Evolutionary conservation across 2,888 invertebrate species (phyloP).

Genomic region (Cyclophora punctaria): DNA sequence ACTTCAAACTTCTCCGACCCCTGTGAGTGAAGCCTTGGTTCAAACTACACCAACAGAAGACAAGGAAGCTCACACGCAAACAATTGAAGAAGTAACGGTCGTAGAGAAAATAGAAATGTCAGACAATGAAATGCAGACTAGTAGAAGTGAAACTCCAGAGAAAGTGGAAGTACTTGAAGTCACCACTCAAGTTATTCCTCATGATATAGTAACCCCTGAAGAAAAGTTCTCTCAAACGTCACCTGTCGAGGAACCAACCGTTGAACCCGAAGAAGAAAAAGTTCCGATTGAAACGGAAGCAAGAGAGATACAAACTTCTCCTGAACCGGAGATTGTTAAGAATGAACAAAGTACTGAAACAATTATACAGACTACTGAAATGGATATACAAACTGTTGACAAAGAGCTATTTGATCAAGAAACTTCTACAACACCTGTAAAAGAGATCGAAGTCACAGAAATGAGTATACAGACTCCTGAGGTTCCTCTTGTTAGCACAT

Average conservation of each 20-base stretch:
- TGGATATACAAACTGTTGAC: conserved; percentile 50
- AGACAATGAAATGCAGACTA: conserved; percentile 61
- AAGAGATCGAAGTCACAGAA: conserved; percentile 42
- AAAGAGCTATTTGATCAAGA: conserved; percentile 49
- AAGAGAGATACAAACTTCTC: conserved; percentile 75
- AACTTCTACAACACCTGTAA: conserved; percentile 53
- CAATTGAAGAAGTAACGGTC: conserved; percentile 44
- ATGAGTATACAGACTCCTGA: conserved; percentile 58
- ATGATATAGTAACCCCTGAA: conserved; percentile 48
- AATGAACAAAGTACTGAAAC: conserved; percentile 60
- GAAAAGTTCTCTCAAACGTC: conserved; percentile 72
- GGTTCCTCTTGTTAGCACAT: conserved; percentile 45
- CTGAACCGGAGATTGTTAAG: conserved; percentile 40
- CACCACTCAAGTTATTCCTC: conserved; percentile 69
- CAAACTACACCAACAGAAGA: conserved; percentile 78
- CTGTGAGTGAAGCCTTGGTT: conserved; percentile 62
- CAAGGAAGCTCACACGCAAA: conserved; percentile 57
- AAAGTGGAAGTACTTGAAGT: conserved; percentile 62
- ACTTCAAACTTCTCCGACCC: conserved; percentile 73
- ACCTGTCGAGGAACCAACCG: conserved; percentile 33
- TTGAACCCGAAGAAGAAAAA: conserved; percentile 43
- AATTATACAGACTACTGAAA: conserved; percentile 52
- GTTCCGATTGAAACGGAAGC: conserved; percentile 48
- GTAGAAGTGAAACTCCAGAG: conserved; percentile 50
- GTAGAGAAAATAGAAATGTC: conserved; percentile 54